Percentiles rank a stretch among this genome's conserved stretches.
phyloP scores from a whole-genome alignment of 1,140 invertebrate genomes.

The Sycobia sp. region DNA sequence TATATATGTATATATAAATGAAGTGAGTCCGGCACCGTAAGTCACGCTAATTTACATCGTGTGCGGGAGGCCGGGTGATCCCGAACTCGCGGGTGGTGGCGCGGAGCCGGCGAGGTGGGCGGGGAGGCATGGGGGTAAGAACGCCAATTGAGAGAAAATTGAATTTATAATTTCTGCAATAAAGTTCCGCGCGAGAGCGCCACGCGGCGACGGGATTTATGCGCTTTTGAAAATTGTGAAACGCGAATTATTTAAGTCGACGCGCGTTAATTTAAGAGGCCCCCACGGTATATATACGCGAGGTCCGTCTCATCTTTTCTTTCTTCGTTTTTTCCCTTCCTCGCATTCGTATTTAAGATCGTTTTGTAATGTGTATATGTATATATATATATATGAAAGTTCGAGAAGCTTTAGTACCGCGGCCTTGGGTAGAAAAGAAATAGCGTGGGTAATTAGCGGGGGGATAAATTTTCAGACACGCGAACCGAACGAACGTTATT shows the following conservation, averaged over 20 bases:
- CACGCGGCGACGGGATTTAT: conserved; percentile 7
- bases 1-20: too few species aligned
- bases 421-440: too few species aligned
- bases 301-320: background rate
- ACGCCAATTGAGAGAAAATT: conserved; percentile 28
- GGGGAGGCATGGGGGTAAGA: background rate
- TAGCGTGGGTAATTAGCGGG: too few species aligned
- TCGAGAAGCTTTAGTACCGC: too few species aligned
- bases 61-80: conserved; percentile 7
- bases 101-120: too few species aligned
- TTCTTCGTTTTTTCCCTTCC: too few species aligned
- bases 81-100: background rate
- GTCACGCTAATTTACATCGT: conserved; percentile 32
- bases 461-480: too few species aligned
- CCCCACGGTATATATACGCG: too few species aligned
- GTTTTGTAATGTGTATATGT: too few species aligned
- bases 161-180: conserved; percentile 32
- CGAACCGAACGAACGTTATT: too few species aligned
- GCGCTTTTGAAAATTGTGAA: conserved; percentile 5
- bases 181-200: conserved; percentile 7
- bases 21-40: conserved; percentile 11
- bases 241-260: conserved; percentile 1
- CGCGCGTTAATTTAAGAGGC: background rate
- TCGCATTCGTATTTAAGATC: background rate
- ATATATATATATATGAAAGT: too few species aligned